These are phyloP conservation scores for Lycaena phlaeas DNA, from an alignment of 2,888 invertebrate genomes.

Conservation along the genomic window DNA sequence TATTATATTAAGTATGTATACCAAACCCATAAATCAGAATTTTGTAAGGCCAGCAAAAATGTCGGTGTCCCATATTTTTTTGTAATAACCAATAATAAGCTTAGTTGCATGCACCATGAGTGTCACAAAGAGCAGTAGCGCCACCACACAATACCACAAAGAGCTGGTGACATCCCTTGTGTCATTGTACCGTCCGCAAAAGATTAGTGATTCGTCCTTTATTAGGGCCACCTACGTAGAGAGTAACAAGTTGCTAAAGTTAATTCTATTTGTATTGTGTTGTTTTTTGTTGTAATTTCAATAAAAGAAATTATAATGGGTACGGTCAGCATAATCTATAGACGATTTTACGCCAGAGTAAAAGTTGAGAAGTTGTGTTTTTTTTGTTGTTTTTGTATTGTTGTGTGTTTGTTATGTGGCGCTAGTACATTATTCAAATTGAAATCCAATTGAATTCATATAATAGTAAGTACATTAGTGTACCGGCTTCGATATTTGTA, in stretches of 20 bases:
- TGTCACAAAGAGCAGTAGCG: slow-evolving; percentile 55
- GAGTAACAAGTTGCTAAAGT: slow-evolving; percentile 4
- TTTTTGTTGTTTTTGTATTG: slow-evolving; percentile 1
- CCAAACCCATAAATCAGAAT: too few relatives aligned
- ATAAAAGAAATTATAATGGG: neutral
- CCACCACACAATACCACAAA: slow-evolving; percentile 48
- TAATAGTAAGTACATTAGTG: too few relatives aligned
- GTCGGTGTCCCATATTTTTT: too few relatives aligned
- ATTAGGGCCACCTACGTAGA: slow-evolving; percentile 6
- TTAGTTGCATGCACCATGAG: slow-evolving; percentile 2
- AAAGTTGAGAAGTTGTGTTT: neutral
- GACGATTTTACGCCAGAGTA: slow-evolving; percentile 3
- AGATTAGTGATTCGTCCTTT: slow-evolving; percentile 7
- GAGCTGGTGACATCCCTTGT: slow-evolving; percentile 50
- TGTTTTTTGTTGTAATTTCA: neutral
- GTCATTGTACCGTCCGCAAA: slow-evolving; percentile 14
- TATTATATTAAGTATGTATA: too few relatives aligned
- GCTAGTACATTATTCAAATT: too few relatives aligned
- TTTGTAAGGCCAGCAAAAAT: too few relatives aligned
- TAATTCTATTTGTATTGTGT: slow-evolving; percentile 7
- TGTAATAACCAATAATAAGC: slow-evolving; percentile 5
- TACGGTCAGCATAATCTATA: slow-evolving; percentile 2
- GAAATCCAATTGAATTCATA: too few relatives aligned
- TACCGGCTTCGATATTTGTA: too few relatives aligned
- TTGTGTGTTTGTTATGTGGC: neutral